Conservation (phyloP, 64 coral and sea anemone genomes). For the Stichodactyla mertensii region DNA sequence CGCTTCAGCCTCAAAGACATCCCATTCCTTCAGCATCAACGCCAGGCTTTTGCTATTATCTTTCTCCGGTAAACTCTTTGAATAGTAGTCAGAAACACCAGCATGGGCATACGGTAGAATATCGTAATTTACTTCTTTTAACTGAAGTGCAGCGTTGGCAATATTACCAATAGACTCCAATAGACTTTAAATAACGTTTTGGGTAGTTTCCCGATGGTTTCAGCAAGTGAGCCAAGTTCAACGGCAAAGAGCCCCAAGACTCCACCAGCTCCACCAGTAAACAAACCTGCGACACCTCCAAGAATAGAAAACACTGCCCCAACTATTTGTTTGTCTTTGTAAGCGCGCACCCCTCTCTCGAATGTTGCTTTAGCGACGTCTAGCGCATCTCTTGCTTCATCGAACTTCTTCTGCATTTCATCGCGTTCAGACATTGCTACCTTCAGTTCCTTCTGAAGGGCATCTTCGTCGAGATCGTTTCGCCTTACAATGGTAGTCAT, state of each 20-base stretch:
- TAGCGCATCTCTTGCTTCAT: constrained; percentile 28
- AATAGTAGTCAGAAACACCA: constrained; percentile 31
- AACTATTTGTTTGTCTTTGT: constrained; percentile 25
- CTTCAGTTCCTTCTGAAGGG: constrained; percentile 25
- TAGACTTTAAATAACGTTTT: constrained; percentile 35
- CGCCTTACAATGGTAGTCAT: constrained; percentile 49
- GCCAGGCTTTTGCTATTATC: constrained; percentile 45
- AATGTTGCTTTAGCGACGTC: constrained; percentile 28
- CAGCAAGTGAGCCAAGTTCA: constrained; percentile 14
- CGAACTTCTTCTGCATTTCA: constrained; percentile 31
- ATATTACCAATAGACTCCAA: constrained; percentile 42
- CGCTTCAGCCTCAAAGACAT: constrained; percentile 32
- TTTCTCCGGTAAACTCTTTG: constrained; percentile 14
- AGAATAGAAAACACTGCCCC: constrained; percentile 50
- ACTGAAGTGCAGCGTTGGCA: constrained; percentile 17
- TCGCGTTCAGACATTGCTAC: constrained; percentile 20
- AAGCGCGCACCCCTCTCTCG: constrained; percentile 22
- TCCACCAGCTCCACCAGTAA: constrained; percentile 34
- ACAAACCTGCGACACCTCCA: constrained; percentile 29
- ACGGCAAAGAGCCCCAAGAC: constrained; percentile 31
- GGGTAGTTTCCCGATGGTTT: constrained; percentile 2
- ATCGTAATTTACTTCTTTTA: constrained; percentile 23
- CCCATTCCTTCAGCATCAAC: constrained; percentile 49
- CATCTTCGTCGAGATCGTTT: constrained; percentile 42
- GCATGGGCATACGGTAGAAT: constrained; percentile 16